Evolutionary conservation across 2,113 vertebrate genomes (phyloP).

Genomic region (Tragelaphus imberbis): DNA sequence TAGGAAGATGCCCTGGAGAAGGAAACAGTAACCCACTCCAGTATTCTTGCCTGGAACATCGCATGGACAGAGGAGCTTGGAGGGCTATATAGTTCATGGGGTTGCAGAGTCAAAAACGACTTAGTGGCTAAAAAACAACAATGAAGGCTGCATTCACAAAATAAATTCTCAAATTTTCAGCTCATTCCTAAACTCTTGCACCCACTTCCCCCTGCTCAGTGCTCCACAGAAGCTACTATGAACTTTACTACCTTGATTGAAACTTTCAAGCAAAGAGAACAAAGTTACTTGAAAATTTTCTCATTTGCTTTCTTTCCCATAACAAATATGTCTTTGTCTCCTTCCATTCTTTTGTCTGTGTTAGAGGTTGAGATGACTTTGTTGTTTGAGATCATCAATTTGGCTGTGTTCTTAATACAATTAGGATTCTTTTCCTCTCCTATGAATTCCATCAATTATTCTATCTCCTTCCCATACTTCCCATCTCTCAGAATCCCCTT

Average conservation of each 20-base stretch:
- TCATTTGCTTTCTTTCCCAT: not conserved
- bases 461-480: not conserved
- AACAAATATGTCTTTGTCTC: not conserved
- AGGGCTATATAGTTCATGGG: not conserved
- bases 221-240: too few species aligned
- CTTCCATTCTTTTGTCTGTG: not conserved
- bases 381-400: not conserved
- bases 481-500: not conserved
- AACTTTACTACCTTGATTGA: not conserved
- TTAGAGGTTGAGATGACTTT: not conserved
- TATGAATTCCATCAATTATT: not conserved
- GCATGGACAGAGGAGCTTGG: not conserved
- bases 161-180: not conserved
- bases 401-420: not conserved
- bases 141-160: too few species aligned
- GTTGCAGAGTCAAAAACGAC: not conserved
- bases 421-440: not conserved
- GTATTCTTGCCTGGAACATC: not conserved
- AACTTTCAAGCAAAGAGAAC: not conserved
- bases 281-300: not conserved
- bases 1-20: not conserved
- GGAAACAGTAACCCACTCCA: not conserved
- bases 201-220: accelerated
- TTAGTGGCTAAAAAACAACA: not conserved
- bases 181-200: not conserved